Conservation (phyloP, 1,140 invertebrate genomes). For the Ruditapes philippinarum region DNA sequence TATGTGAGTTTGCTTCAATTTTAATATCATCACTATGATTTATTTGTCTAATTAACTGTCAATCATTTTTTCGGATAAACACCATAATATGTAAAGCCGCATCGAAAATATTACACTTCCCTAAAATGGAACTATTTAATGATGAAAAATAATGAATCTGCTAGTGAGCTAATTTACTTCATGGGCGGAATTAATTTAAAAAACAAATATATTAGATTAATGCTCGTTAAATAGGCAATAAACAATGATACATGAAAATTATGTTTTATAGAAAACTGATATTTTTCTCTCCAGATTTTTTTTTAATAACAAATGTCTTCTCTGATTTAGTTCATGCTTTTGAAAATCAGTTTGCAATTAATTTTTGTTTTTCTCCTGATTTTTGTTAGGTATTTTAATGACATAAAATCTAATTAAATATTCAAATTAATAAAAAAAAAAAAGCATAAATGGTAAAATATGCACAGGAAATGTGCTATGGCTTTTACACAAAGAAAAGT, state of each 20-base stretch:
- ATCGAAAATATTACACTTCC: conserved; percentile 22
- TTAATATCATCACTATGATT: conserved; percentile 26
- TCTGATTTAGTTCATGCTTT: too few relatives aligned
- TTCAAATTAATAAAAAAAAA: too few relatives aligned
- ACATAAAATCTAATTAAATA: too few relatives aligned
- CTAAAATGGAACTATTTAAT: neutral
- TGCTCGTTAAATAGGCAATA: neutral
- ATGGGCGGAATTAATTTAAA: neutral
- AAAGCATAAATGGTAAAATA: too few relatives aligned
- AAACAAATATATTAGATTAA: conserved; percentile 10
- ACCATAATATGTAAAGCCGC: conserved; percentile 35
- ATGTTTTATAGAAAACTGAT: too few relatives aligned
- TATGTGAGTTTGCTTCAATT: conserved; percentile 25
- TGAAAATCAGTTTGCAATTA: too few relatives aligned
- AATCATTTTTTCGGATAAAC: conserved; percentile 11
- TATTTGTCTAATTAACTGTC: conserved; percentile 38
- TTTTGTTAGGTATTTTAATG: too few relatives aligned
- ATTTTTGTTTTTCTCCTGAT: too few relatives aligned
- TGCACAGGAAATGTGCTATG: too few relatives aligned
- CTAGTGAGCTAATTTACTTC: neutral
- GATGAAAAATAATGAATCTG: neutral
- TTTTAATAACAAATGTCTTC: too few relatives aligned
- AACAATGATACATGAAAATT: neutral
- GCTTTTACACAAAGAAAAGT: too few relatives aligned
- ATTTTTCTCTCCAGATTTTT: too few relatives aligned